Percentiles rank a stretch among this genome's conserved stretches.
phyloP scores from a whole-genome alignment of 2,888 invertebrate genomes.

The Tenthredo scrophulariae region DNA sequence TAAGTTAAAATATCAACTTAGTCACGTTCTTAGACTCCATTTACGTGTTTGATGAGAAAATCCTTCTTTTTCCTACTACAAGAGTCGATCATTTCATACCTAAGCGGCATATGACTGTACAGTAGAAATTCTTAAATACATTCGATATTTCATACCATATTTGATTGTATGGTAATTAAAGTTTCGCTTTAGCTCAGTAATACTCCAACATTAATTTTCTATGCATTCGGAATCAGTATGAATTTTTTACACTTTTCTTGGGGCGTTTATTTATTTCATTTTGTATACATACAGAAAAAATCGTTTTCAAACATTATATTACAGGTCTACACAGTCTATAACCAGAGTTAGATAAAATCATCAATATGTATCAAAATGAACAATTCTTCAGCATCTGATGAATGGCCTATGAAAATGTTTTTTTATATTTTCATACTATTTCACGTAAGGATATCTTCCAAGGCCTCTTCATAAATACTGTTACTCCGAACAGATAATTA shows the following conservation, averaged over 20 bases:
- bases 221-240: conserved; percentile 9
- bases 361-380: background rate
- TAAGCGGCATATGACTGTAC: background rate
- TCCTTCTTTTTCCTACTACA: conserved; percentile 32
- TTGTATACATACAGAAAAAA: background rate
- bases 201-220: background rate
- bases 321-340: conserved; percentile 15
- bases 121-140: background rate
- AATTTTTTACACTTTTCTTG: conserved; percentile 6
- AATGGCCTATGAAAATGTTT: background rate
- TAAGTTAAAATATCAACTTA: conserved; percentile 2
- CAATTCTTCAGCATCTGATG: conserved; percentile 8
- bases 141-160: background rate
- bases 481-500: background rate
- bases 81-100: conserved; percentile 16
- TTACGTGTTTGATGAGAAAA: conserved; percentile 5
- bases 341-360: background rate
- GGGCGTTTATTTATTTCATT: conserved; percentile 10
- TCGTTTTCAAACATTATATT: background rate
- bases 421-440: background rate
- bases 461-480: background rate
- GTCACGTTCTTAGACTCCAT: background rate
- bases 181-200: background rate
- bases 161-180: conserved; percentile 5
- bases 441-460: conserved; percentile 42